Conservation (phyloP, 37 sponge, comb jelly and placozoan species). For the Theonella swinhoei region DNA sequence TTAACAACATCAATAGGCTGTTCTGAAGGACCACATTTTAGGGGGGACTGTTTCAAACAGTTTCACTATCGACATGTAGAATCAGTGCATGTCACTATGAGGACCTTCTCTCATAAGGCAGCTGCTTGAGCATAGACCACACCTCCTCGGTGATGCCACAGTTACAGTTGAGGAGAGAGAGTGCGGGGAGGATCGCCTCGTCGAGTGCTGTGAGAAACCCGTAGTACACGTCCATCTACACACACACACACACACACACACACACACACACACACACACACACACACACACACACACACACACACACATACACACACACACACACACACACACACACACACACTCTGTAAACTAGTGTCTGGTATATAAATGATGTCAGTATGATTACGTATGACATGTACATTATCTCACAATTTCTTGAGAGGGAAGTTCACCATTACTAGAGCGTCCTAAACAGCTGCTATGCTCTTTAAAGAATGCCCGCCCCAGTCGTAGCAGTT, state of each 20-base stretch:
- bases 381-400: no score
- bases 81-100: background rate
- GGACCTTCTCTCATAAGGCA: constrained; percentile 88
- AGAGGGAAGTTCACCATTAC: constrained; percentile 27
- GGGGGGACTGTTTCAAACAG: no score
- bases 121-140: constrained; percentile 86
- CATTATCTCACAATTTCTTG: constrained; percentile 31
- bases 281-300: no score
- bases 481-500: constrained; percentile 80
- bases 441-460: background rate
- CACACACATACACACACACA: no score
- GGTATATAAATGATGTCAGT: no score
- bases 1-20: no score
- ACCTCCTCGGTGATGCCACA: constrained; percentile 93
- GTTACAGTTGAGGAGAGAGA: constrained; percentile 90
- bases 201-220: constrained; percentile 60
- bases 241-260: background rate
- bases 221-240: constrained; percentile 38
- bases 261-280: no score
- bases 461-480: constrained; percentile 69
- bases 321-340: constrained; percentile 2
- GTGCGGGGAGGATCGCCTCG: constrained; percentile 82
- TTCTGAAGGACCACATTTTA: no score
- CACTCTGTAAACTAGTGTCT: no score
- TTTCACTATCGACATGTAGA: no score